Base-by-base conservation (phyloP, 2,888 invertebrate species). In the Sicus ferrugineus region DNA sequence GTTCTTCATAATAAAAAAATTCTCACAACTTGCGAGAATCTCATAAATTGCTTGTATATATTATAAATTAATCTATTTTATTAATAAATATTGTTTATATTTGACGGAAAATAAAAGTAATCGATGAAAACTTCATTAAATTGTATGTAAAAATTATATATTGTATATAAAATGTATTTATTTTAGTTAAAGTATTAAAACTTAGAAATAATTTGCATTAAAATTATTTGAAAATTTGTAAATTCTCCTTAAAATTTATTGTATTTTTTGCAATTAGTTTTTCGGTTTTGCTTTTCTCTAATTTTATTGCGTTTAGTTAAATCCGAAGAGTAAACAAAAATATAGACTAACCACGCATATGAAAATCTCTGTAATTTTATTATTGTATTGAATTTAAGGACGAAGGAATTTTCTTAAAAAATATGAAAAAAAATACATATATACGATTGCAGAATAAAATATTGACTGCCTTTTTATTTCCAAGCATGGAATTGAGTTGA, bases 381-480 rank as follows among this genome's bases (percentile, higher is more conserved):
- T 66, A 66, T 66, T 56, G 56, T 66, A 66, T 56, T 64, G 52
- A 50, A 50, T 66, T 54, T 11, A 26, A 46, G 31, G 34, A 56
- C n/a, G 38, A 56, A 56, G 38, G 26, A 42, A 56, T 56, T 66
- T 66, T 66, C 66, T 66, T 66, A 56, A 56, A 66, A 66, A 66
- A 50, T 50, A 64, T 26, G n/a, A 63, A n/a, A n/a, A n/a, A n/a
- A n/a, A 64, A 64, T 31, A 34, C 30, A 64, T 50, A 64, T 34
- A 52, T 34, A 30, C 31, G 61, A 64, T 52, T 64, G 52, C 64
- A 64, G 52, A 64, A 64, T 64, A 64, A 28, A 48, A 38, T 19
- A 28, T n/a, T 31, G 0, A 7, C 5, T n/a, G 0, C 48, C 31
- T 1, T 50, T 52, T 50, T 64, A 1, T 50, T 50, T 52, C 9